A percentile compares a stretch with the other conserved stretches of the same genome.
Conservation (phyloP, 2,888 invertebrate species). For the Pyrrhia umbra region DNA sequence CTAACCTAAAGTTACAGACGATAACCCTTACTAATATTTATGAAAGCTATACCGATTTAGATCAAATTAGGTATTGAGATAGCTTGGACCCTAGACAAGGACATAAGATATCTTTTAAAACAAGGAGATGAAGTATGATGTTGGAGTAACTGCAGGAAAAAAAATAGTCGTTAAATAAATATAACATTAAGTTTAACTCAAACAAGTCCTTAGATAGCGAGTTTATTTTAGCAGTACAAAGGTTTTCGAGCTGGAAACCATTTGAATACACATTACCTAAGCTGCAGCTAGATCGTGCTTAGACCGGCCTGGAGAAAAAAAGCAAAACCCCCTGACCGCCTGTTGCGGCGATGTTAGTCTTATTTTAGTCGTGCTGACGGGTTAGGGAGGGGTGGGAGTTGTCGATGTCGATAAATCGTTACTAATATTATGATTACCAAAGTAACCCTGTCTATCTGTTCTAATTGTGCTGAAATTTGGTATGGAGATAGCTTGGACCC, state of each 20-base stretch:
- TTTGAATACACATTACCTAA: conserved; percentile 62
- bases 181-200: conserved; percentile 5
- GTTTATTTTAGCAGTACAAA: conserved; percentile 58
- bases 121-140: too few relatives aligned
- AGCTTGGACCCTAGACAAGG: too few relatives aligned
- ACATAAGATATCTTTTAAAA: too few relatives aligned
- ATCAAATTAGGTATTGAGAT: too few relatives aligned
- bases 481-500: too few relatives aligned
- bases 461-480: too few relatives aligned
- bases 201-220: conserved; percentile 21
- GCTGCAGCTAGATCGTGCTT: conserved; percentile 64
- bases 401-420: conserved; percentile 11
- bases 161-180: conserved; percentile 13
- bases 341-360: conserved; percentile 71
- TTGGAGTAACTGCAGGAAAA: too few relatives aligned
- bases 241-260: conserved; percentile 46
- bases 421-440: too few relatives aligned
- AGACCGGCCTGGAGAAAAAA: conserved; percentile 64
- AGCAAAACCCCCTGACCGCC: conserved; percentile 66
- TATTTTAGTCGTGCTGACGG: conserved; percentile 69
- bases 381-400: conserved; percentile 40
- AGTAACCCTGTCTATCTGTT: too few relatives aligned
- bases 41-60: too few relatives aligned
- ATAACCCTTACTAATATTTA: too few relatives aligned
- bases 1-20: too few relatives aligned